These are phyloP conservation scores for Drosophila nr. fundita DNA, from an alignment of 2,888 invertebrate species.

Conservation along the genomic window DNA sequence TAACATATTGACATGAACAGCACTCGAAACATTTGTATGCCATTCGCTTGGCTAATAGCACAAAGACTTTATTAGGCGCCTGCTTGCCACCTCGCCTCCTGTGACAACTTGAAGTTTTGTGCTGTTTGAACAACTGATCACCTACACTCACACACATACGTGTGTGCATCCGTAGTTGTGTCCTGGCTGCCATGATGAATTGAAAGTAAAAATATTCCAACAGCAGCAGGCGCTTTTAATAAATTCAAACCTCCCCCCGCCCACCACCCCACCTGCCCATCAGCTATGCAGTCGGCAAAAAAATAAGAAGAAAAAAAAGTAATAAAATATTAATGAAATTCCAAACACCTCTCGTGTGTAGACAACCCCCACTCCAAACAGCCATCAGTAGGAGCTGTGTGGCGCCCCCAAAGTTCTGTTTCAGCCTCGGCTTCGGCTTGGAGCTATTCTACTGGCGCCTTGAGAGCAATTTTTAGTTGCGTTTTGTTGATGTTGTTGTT, in stretches of 20 bases:
- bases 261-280: background rate
- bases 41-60: conserved; percentile 49
- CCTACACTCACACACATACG: conserved; percentile 1
- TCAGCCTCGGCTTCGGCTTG: background rate
- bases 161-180: background rate
- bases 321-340: conserved; percentile 84
- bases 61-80: conserved; percentile 56
- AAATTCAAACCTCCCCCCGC: conserved; percentile 60
- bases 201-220: conserved; percentile 37
- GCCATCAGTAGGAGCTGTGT: conserved; percentile 10
- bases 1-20: conserved; percentile 31
- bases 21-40: conserved; percentile 43
- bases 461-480: conserved; percentile 70
- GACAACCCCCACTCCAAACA: conserved; percentile 8
- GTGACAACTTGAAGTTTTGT: conserved; percentile 14
- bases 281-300: conserved; percentile 30
- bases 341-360: conserved; percentile 74
- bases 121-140: conserved; percentile 48
- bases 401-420: conserved; percentile 5
- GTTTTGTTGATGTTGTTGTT: conserved; percentile 31
- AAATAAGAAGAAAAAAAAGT: conserved; percentile 62
- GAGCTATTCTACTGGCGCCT: conserved; percentile 60
- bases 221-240: conserved; percentile 62
- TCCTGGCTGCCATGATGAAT: conserved; percentile 28
- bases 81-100: background rate